These are phyloP conservation scores for Rhyzopertha dominica DNA, from an alignment of 1,140 invertebrate genomes.

Conservation along the genomic window DNA sequence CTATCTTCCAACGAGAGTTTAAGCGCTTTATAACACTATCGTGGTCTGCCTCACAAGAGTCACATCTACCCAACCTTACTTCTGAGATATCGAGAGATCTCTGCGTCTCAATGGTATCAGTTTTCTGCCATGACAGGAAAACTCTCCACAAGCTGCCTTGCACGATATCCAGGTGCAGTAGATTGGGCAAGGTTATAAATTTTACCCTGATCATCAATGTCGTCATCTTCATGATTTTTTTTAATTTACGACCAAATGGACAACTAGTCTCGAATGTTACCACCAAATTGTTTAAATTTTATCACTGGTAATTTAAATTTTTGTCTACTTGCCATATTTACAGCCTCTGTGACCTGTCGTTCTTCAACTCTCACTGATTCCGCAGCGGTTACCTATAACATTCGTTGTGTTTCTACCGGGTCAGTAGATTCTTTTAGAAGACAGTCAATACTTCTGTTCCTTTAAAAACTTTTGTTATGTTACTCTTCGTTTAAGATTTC, in stretches of 20 bases:
- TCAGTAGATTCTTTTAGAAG: no score
- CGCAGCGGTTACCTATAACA: no score
- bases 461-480: no score
- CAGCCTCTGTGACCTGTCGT: no score
- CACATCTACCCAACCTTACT: constrained; percentile 38
- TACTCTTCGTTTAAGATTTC: no score
- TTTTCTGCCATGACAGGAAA: constrained; percentile 4
- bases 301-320: constrained; percentile 10
- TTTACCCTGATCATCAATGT: constrained; percentile 5
- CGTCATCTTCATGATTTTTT: constrained; percentile 6
- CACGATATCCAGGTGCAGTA: neutral
- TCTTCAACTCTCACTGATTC: no score
- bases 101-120: constrained; percentile 24
- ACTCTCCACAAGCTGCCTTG: constrained; percentile 10
- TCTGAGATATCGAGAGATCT: constrained; percentile 40
- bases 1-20: no score
- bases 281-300: neutral
- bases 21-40: no score
- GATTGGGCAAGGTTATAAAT: constrained; percentile 7
- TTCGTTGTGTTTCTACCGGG: no score
- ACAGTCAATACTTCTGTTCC: no score
- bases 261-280: constrained; percentile 7
- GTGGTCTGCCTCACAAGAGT: no score
- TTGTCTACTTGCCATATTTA: constrained; percentile 6
- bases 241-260: constrained; percentile 5